Percentiles rank a stretch among this genome's conserved stretches.
Conservation (phyloP, 2,113 vertebrate species). For the Rostratula benghalensis region DNA sequence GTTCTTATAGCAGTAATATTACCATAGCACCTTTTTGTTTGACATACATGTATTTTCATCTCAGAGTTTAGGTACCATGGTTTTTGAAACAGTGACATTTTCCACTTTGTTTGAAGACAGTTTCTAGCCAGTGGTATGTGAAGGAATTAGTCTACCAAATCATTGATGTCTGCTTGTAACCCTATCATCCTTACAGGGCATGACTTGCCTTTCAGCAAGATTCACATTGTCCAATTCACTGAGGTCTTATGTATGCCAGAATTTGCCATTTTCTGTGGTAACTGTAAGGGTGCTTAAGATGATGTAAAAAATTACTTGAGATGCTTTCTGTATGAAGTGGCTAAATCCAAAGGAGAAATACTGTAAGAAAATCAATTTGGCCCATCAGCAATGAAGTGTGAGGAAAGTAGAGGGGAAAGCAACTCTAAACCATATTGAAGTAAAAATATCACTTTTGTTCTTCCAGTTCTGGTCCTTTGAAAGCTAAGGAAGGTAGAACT, state of each 20-base stretch:
- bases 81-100: neutral
- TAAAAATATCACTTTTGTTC: neutral
- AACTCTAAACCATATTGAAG: neutral
- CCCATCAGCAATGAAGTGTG: accelerated
- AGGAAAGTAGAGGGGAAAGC: neutral
- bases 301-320: neutral
- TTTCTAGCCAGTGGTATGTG: neutral
- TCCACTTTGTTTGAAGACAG: neutral
- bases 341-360: neutral
- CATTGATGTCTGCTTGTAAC: neutral
- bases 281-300: neutral
- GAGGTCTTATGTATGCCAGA: neutral
- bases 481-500: neutral
- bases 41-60: neutral
- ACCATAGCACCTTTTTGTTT: neutral
- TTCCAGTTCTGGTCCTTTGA: neutral
- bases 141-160: neutral
- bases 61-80: neutral
- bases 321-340: neutral
- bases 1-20: neutral
- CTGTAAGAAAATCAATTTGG: neutral
- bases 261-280: neutral
- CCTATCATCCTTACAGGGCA: neutral
- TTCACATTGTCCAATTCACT: neutral
- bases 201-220: neutral